phyloP scores from a whole-genome alignment of 1,140 invertebrate genomes.

The Penaeus vannamei region DNA sequence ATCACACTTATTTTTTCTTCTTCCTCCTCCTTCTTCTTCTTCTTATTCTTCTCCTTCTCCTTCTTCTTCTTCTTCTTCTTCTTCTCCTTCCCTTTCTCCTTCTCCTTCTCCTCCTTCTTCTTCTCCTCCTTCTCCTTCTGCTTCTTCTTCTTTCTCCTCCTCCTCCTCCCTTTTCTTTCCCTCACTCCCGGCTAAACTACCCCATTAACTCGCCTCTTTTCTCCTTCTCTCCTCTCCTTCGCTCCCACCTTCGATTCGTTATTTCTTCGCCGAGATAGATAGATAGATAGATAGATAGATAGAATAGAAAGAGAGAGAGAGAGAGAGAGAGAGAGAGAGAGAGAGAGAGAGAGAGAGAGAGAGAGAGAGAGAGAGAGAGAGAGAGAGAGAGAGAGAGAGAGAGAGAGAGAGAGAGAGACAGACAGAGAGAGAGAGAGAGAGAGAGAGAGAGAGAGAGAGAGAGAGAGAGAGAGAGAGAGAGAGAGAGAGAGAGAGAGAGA shows the following conservation, averaged over 20 bases:
- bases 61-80: too few relatives aligned
- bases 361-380: not conserved
- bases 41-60: too few relatives aligned
- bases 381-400: not conserved
- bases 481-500: not conserved
- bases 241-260: not conserved
- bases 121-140: too few relatives aligned
- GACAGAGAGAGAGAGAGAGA: slow-evolving; percentile 30
- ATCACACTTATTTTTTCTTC: too few relatives aligned
- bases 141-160: too few relatives aligned
- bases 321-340: slow-evolving; percentile 6
- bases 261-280: not conserved
- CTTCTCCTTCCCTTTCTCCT: too few relatives aligned
- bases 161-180: too few relatives aligned
- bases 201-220: too few relatives aligned
- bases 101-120: too few relatives aligned
- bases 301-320: slow-evolving; percentile 13
- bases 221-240: not conserved
- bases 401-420: not conserved
- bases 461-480: slow-evolving; percentile 43
- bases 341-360: slow-evolving; percentile 16
- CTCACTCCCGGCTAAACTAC: too few relatives aligned
- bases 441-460: slow-evolving; percentile 39
- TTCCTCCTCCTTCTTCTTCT: too few relatives aligned
- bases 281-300: too few relatives aligned